Percentiles rank a stretch among this genome's conserved stretches.
Evolutionary conservation across 2,113 vertebrate genomes (phyloP).

Genomic region (Rynchops niger): DNA sequence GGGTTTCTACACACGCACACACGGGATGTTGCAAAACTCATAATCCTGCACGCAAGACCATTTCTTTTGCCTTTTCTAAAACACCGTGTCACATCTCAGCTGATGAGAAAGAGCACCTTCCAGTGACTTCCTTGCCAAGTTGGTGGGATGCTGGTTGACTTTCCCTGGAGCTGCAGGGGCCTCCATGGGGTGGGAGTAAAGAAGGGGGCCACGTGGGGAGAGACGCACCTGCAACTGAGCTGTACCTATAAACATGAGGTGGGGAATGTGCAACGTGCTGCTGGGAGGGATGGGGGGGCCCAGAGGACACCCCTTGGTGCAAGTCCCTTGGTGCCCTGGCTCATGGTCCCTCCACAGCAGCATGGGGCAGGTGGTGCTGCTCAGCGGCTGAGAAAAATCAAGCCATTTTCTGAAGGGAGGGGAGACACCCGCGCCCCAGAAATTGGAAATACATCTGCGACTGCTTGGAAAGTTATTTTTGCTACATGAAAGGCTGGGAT

Average conservation of each 20-base stretch:
- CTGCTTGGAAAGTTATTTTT: conserved; percentile 5
- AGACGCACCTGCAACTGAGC: not conserved
- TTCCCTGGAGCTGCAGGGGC: not conserved
- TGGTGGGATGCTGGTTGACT: not conserved
- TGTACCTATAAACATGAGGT: not conserved
- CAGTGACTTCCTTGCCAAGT: not conserved
- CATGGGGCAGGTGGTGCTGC: not conserved
- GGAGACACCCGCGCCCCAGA: not conserved
- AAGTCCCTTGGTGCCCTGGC: not conserved
- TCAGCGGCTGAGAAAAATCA: not conserved
- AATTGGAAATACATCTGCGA: conserved; percentile 25
- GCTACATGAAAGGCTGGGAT: conserved; percentile 20
- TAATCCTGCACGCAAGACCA: rapidly evolving
- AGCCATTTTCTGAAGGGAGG: not conserved
- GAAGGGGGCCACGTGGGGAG: not conserved
- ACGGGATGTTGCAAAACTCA: not conserved
- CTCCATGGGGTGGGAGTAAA: not conserved
- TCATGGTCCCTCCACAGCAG: rapidly evolving
- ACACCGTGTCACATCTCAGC: rapidly evolving
- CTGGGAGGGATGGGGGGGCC: not conserved
- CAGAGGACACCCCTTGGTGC: not conserved
- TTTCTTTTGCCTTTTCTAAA: not conserved
- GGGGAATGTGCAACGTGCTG: rapidly evolving
- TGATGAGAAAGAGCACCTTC: not conserved
- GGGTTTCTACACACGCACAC: not conserved